A percentile compares a stretch with the other conserved stretches of the same genome.
phyloP scores from a whole-genome alignment of 2,888 invertebrate genomes.

The Coelopa pilipes region DNA sequence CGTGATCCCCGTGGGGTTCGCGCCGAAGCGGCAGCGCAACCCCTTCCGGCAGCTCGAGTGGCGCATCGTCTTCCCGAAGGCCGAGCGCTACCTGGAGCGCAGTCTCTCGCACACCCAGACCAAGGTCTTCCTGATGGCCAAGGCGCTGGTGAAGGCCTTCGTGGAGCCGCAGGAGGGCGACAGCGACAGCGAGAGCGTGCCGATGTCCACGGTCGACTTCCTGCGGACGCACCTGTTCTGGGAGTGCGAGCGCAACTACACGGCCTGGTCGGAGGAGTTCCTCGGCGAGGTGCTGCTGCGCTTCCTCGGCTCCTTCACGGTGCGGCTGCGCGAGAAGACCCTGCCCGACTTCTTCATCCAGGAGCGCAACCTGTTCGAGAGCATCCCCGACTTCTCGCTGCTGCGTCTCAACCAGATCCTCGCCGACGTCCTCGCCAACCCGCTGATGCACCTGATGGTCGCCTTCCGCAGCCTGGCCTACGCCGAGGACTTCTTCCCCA shows the following conservation, averaged over 20 bases:
- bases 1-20: constrained; percentile 77
- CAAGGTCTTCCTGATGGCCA: constrained; percentile 75
- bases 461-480: constrained; percentile 78
- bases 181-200: constrained; percentile 68
- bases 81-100: constrained; percentile 79
- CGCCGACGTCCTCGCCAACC: constrained; percentile 76
- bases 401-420: constrained; percentile 75
- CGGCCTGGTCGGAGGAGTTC: constrained; percentile 79
- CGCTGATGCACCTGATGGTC: constrained; percentile 76
- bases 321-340: constrained; percentile 71
- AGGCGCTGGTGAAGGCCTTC: constrained; percentile 78
- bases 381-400: constrained; percentile 74
- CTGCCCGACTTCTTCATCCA: constrained; percentile 80
- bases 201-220: constrained; percentile 75
- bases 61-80: constrained; percentile 81
- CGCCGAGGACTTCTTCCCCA: constrained; percentile 74
- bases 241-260: constrained; percentile 79
- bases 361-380: constrained; percentile 78
- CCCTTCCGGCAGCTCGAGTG: constrained; percentile 77
- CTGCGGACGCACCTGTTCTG: constrained; percentile 80
- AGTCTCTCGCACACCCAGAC: constrained; percentile 78
- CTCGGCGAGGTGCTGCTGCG: constrained; percentile 75
- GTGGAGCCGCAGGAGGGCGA: constrained; percentile 73
- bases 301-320: constrained; percentile 74
- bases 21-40: constrained; percentile 73